Percentiles rank a stretch among this genome's conserved stretches.
Conservation (phyloP, 1,140 invertebrate genomes). For the Ylistrum balloti region DNA sequence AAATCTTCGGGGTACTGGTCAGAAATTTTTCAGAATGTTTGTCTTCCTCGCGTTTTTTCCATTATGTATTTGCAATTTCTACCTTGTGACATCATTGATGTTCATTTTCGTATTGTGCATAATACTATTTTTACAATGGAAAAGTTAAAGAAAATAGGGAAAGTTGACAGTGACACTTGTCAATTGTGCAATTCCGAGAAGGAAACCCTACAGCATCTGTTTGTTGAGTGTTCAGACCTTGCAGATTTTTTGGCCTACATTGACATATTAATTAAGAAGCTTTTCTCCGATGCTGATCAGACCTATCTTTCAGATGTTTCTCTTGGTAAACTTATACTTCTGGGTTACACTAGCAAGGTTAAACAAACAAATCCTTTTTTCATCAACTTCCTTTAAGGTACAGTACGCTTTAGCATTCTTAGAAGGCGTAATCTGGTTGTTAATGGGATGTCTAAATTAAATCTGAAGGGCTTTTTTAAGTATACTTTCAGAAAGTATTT, state of each 20-base stretch:
- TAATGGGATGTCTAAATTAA: no score
- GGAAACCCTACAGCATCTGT: not conserved
- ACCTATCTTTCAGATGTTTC: not conserved
- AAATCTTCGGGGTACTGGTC: not conserved
- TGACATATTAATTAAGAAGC: not conserved
- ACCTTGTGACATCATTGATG: not conserved
- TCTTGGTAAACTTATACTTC: not conserved
- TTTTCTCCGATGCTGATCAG: not conserved
- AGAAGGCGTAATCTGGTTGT: no score
- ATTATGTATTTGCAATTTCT: not conserved
- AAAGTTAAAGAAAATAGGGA: not conserved
- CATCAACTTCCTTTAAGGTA: not conserved
- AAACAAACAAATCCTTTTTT: not conserved
- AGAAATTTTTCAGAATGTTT: not conserved
- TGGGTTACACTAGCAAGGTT: not conserved
- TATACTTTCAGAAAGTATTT: no score
- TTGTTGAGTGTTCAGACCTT: not conserved
- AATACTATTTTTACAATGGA: not conserved
- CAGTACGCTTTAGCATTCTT: no score
- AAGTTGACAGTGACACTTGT: not conserved
- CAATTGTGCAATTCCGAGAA: not conserved
- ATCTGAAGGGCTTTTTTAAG: no score
- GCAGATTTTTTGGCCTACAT: not conserved
- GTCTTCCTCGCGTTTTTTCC: not conserved
- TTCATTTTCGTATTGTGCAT: not conserved